Conservation (phyloP, 1,140 invertebrate genomes). For the Scaptomyza graminum region DNA sequence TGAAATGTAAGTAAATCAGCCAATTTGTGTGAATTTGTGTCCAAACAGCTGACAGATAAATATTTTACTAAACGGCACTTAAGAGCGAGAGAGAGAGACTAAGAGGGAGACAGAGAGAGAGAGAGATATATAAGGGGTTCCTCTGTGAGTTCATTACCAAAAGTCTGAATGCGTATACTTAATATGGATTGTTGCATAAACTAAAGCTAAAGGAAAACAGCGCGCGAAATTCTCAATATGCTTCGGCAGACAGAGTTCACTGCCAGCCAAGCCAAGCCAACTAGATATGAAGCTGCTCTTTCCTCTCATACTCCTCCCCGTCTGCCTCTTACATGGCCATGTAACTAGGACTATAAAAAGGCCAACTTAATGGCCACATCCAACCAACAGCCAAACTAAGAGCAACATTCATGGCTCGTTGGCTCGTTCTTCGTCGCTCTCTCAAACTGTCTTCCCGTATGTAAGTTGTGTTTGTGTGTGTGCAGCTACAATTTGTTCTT, state of each 20-base stretch:
- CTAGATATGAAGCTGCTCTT: neutral
- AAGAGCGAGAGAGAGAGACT: neutral
- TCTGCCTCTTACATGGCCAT: slow-evolving; percentile 11
- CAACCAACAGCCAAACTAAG: slow-evolving; percentile 58
- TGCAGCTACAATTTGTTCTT: slow-evolving; percentile 67
- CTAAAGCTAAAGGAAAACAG: neutral
- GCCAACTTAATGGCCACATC: slow-evolving; percentile 79
- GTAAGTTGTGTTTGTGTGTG: slow-evolving; percentile 28
- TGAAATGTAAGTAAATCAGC: slow-evolving; percentile 9
- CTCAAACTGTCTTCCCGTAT: neutral
- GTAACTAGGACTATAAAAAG: slow-evolving; percentile 70
- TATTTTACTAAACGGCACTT: slow-evolving; percentile 6
- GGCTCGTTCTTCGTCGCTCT: slow-evolving; percentile 29
- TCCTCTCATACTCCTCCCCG: neutral
- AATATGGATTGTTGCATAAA: neutral
- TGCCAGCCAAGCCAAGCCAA: neutral
- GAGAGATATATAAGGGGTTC: neutral
- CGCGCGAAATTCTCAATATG: neutral
- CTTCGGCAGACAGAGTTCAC: neutral
- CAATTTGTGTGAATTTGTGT: slow-evolving; percentile 5
- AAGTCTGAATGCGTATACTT: neutral
- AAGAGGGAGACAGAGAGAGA: neutral
- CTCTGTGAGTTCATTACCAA: neutral
- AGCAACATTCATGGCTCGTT: slow-evolving; percentile 79
- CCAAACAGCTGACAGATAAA: slow-evolving; percentile 10